Evolutionary conservation across 1,140 invertebrate species (phyloP).

Genomic region (Lethrus apterus): DNA sequence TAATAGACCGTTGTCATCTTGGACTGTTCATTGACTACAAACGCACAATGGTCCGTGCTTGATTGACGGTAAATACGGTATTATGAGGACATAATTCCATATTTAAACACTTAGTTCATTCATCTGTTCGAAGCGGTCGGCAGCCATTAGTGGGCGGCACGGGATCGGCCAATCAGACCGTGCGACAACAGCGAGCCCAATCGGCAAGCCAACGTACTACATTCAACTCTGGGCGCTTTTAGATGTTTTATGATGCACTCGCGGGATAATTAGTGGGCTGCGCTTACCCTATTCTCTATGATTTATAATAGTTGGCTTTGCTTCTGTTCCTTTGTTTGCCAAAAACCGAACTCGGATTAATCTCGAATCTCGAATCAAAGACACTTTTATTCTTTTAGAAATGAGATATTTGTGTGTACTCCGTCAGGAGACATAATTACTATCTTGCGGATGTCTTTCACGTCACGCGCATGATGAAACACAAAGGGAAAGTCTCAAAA

Average conservation of each 20-base stretch:
- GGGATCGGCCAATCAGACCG: constrained; percentile 23
- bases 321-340: constrained; percentile 8
- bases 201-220: constrained; percentile 22
- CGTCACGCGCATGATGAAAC: too few species aligned
- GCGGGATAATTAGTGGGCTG: constrained; percentile 30
- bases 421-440: too few species aligned
- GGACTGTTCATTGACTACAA: too few species aligned
- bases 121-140: constrained; percentile 14
- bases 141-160: constrained; percentile 26
- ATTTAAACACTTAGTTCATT: too few species aligned
- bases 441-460: too few species aligned
- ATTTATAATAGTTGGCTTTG: constrained; percentile 21
- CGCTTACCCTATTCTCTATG: constrained; percentile 21
- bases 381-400: neutral
- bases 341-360: constrained; percentile 7
- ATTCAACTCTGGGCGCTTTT: constrained; percentile 19
- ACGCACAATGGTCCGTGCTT: too few species aligned
- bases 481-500: too few species aligned
- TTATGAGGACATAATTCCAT: too few species aligned
- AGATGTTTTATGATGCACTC: constrained; percentile 19
- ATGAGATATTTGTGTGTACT: too few species aligned
- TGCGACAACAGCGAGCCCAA: constrained; percentile 25
- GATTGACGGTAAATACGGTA: too few species aligned
- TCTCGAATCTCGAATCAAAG: constrained; percentile 6
- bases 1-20: too few species aligned